Conservation (phyloP, 1,140 invertebrate genomes). For the Drosophila gunungcola region DNA sequence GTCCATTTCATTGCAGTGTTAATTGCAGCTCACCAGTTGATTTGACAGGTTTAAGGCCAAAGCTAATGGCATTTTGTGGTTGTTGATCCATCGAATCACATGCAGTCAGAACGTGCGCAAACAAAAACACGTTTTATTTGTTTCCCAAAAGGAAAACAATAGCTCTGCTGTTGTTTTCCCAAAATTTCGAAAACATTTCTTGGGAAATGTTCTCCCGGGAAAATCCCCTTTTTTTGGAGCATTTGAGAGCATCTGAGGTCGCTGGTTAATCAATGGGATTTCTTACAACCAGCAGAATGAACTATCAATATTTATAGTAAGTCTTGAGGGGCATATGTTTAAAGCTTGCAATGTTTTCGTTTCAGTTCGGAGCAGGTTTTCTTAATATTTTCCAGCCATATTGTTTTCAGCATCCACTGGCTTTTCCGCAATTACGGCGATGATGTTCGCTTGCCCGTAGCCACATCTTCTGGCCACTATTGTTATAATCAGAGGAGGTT, state of each 20-base stretch:
- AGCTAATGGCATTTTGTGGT: slow-evolving; percentile 41
- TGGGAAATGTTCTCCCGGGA: slow-evolving; percentile 15
- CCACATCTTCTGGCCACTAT: slow-evolving; percentile 30
- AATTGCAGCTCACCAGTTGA: slow-evolving; percentile 21
- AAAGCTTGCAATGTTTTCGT: slow-evolving; percentile 15
- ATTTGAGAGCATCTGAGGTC: neutral
- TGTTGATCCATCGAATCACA: slow-evolving; percentile 20
- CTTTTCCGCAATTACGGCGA: slow-evolving; percentile 39
- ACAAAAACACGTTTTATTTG: slow-evolving; percentile 59
- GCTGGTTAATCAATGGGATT: slow-evolving; percentile 52
- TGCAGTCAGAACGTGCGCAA: slow-evolving; percentile 60
- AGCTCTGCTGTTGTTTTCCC: slow-evolving; percentile 32
- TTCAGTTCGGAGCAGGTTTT: slow-evolving; percentile 15
- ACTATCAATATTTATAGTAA: slow-evolving; percentile 60
- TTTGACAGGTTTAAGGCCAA: slow-evolving; percentile 36
- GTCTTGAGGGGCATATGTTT: slow-evolving; percentile 23
- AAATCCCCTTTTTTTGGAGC: slow-evolving; percentile 36
- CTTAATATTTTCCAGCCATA: slow-evolving; percentile 12
- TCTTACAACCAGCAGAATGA: slow-evolving; percentile 18
- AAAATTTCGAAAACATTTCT: slow-evolving; percentile 57
- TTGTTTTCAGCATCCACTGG: slow-evolving; percentile 42
- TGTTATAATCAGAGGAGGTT: slow-evolving; percentile 12
- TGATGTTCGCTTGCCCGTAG: slow-evolving; percentile 27
- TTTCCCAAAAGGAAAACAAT: slow-evolving; percentile 40
- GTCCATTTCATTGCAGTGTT: slow-evolving; percentile 14